Evolutionary conservation across 2,113 vertebrate genomes (phyloP), one percentile per base, ranked within the genome.

Genomic region (Zosterops borbonicus): DNA sequence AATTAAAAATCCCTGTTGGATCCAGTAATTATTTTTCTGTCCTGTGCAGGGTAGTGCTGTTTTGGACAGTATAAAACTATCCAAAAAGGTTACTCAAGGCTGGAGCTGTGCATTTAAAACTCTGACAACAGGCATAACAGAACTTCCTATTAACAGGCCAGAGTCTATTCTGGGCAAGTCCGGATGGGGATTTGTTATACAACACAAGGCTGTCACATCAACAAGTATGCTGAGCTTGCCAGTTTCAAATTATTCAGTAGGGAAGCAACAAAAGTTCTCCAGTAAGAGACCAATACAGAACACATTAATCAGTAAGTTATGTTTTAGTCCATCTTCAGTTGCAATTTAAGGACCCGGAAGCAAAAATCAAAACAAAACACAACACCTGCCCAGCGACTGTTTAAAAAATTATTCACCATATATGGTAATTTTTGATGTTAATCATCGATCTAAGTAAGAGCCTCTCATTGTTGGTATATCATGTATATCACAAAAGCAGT

Each of bases 381-480:
- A 13, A 4, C 7, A 12, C 12, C 29, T 70, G 11, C 20, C 14
- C 33, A 46, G 44, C 6, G 23, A 56, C 4, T 49, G 20, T 29
- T 49, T 12, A 71, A 85, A 81, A 87, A 20, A 9, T 14, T 3
- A 41, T 69, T 89, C 24, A 56, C 14, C 29, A 11, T 18, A 22
- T 16, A 63, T 3, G 4, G 21, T 25, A 78, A 75, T 9, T 59
- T 93, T 14, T 39, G 24, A 49, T 47, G 22, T 24, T 47, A 37
- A 9, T 73, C 41, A 53, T 58, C 22, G 35, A 49, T 23, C 12
- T 49, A 47, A 74, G 2, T 29, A 90, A 74, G 29, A 76, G 29
- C 5, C 21, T 47, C 39, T 18, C 44, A 24, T 5, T 3, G 0
- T 6, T 17, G 8, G 14, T 16, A 4, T 11, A 31, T 12, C 5